These are phyloP conservation scores for Arvicanthis niloticus DNA, from an alignment of 2,113 vertebrate species.

Conservation along the genomic window DNA sequence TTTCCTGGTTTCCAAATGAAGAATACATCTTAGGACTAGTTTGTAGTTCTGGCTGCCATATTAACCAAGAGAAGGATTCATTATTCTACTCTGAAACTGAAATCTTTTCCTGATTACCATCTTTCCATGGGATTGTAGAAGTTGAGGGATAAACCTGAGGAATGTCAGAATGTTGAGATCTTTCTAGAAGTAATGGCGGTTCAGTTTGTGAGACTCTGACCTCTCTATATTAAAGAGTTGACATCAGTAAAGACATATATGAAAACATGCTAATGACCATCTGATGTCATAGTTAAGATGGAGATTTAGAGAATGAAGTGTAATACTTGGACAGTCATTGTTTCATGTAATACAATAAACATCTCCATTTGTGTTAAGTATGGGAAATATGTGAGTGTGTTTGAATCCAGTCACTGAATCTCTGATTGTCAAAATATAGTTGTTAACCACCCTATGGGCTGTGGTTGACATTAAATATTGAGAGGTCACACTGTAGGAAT, in stretches of 20 bases:
- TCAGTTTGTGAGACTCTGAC: no score
- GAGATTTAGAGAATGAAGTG: neutral
- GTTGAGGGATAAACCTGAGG: no score
- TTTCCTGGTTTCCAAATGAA: neutral
- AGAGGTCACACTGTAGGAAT: neutral
- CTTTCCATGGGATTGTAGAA: neutral
- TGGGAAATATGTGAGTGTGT: no score
- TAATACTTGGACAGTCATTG: neutral
- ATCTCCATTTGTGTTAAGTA: neutral
- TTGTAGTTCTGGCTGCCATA: neutral
- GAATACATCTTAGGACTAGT: no score
- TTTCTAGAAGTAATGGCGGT: neutral
- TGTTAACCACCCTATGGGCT: neutral
- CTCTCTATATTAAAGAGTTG: neutral
- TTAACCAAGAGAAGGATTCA: neutral
- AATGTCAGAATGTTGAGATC: neutral
- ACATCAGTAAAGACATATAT: neutral
- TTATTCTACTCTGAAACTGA: neutral
- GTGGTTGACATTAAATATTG: neutral
- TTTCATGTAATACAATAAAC: neutral
- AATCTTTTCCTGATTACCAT: neutral
- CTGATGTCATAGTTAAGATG: no score
- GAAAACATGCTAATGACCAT: neutral
- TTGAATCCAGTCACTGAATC: neutral
- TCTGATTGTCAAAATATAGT: neutral